These are phyloP conservation scores for Tiphia femorata DNA, from an alignment of 2,888 invertebrate species.

Conservation along the genomic window DNA sequence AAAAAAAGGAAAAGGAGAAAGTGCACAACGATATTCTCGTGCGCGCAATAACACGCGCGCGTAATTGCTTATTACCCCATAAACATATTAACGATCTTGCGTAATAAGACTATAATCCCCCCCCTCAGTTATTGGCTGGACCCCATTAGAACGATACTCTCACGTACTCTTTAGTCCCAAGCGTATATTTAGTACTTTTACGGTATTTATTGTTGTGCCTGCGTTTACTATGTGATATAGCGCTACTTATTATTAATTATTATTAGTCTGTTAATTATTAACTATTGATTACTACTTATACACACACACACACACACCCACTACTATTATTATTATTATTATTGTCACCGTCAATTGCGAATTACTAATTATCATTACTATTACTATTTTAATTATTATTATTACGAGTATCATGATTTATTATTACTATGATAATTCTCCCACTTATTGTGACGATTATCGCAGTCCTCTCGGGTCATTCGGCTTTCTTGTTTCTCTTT, in stretches of 20 bases:
- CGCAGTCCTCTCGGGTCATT: too few relatives aligned
- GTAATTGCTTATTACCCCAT: too few relatives aligned
- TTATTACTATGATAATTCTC: not conserved
- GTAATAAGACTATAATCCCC: too few relatives aligned
- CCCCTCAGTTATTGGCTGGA: constrained; percentile 8
- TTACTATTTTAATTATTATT: not conserved
- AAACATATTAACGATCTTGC: too few relatives aligned
- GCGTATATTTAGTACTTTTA: constrained; percentile 24
- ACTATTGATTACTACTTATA: not conserved
- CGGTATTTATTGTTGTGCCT: constrained; percentile 35
- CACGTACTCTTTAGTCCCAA: constrained; percentile 19
- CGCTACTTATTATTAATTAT: constrained; percentile 28
- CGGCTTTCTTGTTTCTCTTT: too few relatives aligned
- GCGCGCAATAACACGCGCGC: too few relatives aligned
- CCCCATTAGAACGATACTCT: too few relatives aligned
- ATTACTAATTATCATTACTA: not conserved
- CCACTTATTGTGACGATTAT: too few relatives aligned
- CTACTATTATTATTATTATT: not conserved
- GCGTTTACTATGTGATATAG: constrained; percentile 36
- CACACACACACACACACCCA: too few relatives aligned
- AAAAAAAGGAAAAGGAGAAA: too few relatives aligned
- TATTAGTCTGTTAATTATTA: constrained; percentile 6
- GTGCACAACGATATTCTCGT: too few relatives aligned
- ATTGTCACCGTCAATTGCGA: not conserved
- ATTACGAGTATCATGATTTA: not conserved